These are phyloP conservation scores for Nemoura dubitans DNA, from an alignment of 2,888 invertebrate species.

Conservation along the genomic window DNA sequence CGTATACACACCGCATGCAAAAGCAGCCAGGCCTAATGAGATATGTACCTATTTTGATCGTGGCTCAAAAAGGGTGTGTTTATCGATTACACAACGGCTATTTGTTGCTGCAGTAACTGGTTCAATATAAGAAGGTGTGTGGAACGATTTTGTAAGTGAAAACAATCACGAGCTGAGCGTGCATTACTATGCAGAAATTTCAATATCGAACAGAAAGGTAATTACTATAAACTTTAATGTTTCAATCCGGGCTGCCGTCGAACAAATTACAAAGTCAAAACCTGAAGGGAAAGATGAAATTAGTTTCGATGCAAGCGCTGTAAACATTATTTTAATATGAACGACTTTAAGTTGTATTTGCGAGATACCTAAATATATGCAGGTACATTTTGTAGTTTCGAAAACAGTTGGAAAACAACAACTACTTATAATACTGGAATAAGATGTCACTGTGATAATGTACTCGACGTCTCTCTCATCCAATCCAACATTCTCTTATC, in stretches of 20 bases:
- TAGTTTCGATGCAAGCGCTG: no score
- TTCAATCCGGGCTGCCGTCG: neutral
- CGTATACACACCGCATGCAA: neutral
- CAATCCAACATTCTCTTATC: neutral
- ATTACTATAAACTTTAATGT: no score
- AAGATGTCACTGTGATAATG: no score
- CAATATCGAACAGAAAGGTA: neutral
- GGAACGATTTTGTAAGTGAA: neutral
- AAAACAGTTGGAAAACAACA: no score
- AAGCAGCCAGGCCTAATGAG: slow-evolving; percentile 22
- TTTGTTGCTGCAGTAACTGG: slow-evolving; percentile 18
- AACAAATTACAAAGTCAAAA: neutral
- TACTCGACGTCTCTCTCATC: no score
- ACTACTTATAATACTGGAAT: no score
- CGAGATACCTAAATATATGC: no score
- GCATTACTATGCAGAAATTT: neutral
- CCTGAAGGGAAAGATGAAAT: neutral
- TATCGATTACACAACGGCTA: neutral
- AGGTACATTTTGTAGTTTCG: no score
- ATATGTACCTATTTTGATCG: neutral
- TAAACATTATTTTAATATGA: no score
- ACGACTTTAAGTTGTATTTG: no score
- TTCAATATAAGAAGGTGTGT: neutral
- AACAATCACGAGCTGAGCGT: neutral
- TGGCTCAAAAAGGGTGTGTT: slow-evolving; percentile 7